Base-by-base conservation (phyloP, 2,113 vertebrate genomes). In the Colaptes auratus region DNA sequence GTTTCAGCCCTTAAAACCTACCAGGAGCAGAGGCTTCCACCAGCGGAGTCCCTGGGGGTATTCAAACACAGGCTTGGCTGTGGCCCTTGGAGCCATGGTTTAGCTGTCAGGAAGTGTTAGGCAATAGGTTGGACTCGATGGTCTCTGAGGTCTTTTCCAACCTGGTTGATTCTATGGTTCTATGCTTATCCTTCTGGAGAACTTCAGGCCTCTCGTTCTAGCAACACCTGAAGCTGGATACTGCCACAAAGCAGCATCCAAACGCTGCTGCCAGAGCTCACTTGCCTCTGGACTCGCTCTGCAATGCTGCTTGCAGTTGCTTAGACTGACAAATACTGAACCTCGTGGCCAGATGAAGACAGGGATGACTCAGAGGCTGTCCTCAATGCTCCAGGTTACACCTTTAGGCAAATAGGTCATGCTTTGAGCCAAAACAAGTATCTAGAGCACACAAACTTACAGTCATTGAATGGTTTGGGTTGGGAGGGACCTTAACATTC, bases 161-260 rank as follows among this genome's bases (percentile, higher is more conserved):
- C 39, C 39, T 39, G 39, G 39, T 11, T 39, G 39, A 39, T 39
- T 39, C 39, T 12, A 39, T 39, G 39, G 39, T 39, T 39, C 39
- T 92, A 96, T 89, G 77, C 91, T 90, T 81, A 82, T 90, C 79
- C 95, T 97, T 97, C 96, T 97, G 95, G 93, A 97, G 86, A 97
- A 95, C 96, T 97, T 96, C 85, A 96, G 44, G 80, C 53, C 78
- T 76, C 31, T n/a, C 42, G 23, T 92, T 97, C 93, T 77, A 93
- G 79, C 93, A 92, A 96, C 93, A 96, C 89, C 79, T 88, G 78
- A 96, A 85, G 83, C 60, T 86, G 87, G 71, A 94, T 61, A 69
- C 42, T 88, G 92, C 70, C 86, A 86, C 92, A 94, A 53, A 69
- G 7, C 86, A 83, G 58, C 81, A 89, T 83, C 91, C 73, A 60